Evolutionary conservation across 2,113 vertebrate genomes (phyloP).

Genomic region (Forbesichthys agassizii): DNA sequence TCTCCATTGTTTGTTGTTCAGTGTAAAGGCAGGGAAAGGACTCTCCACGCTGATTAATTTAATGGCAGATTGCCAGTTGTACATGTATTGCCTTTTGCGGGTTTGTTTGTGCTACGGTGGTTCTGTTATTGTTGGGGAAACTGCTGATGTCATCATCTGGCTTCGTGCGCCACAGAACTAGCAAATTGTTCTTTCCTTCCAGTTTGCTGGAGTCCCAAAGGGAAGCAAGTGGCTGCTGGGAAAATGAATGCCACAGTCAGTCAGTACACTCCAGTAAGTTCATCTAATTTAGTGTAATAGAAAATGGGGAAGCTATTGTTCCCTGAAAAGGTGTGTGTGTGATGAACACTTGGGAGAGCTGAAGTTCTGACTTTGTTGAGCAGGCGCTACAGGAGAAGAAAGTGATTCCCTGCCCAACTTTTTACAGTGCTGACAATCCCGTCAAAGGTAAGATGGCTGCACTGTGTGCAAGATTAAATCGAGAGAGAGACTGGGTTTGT

Average conservation of each 20-base stretch:
- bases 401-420: slow-evolving; percentile 88
- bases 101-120: too few species aligned
- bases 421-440: slow-evolving; percentile 88
- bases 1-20: too few species aligned
- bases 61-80: neutral
- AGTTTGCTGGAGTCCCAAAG: slow-evolving; percentile 99
- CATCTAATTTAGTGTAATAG: neutral
- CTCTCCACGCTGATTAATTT: too few species aligned
- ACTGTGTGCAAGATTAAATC: too few species aligned
- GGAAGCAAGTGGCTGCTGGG: slow-evolving; percentile 93
- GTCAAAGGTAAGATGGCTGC: slow-evolving; percentile 84
- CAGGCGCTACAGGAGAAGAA: slow-evolving; percentile 93
- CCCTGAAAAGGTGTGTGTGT: neutral
- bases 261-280: slow-evolving; percentile 93
- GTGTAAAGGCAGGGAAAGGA: too few species aligned
- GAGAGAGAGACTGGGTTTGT: too few species aligned
- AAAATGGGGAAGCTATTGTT: neutral
- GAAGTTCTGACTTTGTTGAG: slow-evolving; percentile 40
- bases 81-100: neutral
- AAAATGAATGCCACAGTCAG: slow-evolving; percentile 90
- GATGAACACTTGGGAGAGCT: neutral
- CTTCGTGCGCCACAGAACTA: neutral
- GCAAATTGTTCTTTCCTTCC: slow-evolving; percentile 28
- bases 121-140: neutral
- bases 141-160: neutral